phyloP scores from a whole-genome alignment of 2,113 vertebrate species.

The Seriola quinqueradiata region DNA sequence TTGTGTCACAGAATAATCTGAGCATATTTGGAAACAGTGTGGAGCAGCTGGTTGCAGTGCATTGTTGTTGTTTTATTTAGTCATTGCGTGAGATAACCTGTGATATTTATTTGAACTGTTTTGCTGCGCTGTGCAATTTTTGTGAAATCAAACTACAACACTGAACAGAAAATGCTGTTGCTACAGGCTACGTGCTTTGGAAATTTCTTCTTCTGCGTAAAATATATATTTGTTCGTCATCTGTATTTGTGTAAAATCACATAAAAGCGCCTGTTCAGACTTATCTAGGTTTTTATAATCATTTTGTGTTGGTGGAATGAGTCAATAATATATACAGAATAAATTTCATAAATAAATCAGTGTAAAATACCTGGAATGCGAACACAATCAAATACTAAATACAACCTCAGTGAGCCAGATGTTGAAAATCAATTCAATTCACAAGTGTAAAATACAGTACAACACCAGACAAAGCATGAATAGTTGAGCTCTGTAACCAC shows the following conservation, averaged over 20 bases:
- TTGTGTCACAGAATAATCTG: conserved; percentile 6
- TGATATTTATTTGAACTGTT: neutral
- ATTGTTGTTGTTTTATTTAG: neutral
- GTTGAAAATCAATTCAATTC: neutral
- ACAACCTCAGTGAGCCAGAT: neutral
- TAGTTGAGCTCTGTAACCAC: neutral
- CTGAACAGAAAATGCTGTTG: neutral
- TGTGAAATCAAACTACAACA: rapidly evolving
- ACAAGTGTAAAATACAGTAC: neutral
- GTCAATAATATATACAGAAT: too few species aligned
- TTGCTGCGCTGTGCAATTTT: neutral
- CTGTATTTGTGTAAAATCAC: neutral
- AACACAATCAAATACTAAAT: neutral
- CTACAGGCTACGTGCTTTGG: neutral
- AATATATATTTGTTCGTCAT: neutral
- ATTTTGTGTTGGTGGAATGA: neutral
- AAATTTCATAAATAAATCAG: neutral
- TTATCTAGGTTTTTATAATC: neutral
- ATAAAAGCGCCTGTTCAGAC: neutral
- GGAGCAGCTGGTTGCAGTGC: conserved; percentile 18
- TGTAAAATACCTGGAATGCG: neutral
- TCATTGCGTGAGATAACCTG: neutral
- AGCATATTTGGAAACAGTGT: conserved; percentile 10
- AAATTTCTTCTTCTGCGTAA: neutral
- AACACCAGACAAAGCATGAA: neutral